Evolutionary conservation across 2,113 vertebrate species (phyloP), one percentile per base, ranked within the genome.

Genomic region (Nothoprocta pentlandii): DNA sequence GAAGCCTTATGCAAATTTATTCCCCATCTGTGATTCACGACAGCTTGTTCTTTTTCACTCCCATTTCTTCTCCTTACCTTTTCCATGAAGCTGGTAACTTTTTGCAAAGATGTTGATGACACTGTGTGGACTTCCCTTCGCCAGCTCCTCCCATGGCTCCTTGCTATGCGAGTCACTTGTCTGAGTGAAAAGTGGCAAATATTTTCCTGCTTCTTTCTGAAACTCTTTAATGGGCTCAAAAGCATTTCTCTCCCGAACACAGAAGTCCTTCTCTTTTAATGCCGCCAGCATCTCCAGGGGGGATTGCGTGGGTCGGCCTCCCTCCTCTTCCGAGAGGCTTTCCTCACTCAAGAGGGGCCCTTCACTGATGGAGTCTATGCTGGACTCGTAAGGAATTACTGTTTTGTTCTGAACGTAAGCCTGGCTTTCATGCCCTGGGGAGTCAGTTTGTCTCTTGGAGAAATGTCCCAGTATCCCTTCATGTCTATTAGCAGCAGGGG

Each of bases 41-140:
- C 17, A 90, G 25, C 32, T 82, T 54, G 63, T 20, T n/a, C 84
- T 41, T 54, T 28, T 28, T 28, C 12, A 12, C 25, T 8, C 51
- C 41, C 14, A 30, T 47, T 77, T 74, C 36, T 94, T 92, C 85
- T 93, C 61, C 97, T 98, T 88, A 99, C 99, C 99, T 98, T 98
- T 98, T 84, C 95, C 97, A 85, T 98, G 97, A 59, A 98, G 95
- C 26, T 98, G 98, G n/a, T 98, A 98, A 71, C 98, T 99, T 97
- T 98, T 99, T 2, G 98, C 98, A 95, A 99, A 99, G 96, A 99
- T 99, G 96, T 99, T 99, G 97, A 99, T 99, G 77, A 99, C 99
- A 25, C 99, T 99, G 82, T 99, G 98, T 25, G 99, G 98, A 96
- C 99, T 99, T 94, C 99, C 99, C 87, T 99, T 99, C 16, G 98